Percentiles rank a stretch among this genome's conserved stretches.
phyloP scores from a whole-genome alignment of 2,113 vertebrate species.

The Aspidoscelis tigris region DNA sequence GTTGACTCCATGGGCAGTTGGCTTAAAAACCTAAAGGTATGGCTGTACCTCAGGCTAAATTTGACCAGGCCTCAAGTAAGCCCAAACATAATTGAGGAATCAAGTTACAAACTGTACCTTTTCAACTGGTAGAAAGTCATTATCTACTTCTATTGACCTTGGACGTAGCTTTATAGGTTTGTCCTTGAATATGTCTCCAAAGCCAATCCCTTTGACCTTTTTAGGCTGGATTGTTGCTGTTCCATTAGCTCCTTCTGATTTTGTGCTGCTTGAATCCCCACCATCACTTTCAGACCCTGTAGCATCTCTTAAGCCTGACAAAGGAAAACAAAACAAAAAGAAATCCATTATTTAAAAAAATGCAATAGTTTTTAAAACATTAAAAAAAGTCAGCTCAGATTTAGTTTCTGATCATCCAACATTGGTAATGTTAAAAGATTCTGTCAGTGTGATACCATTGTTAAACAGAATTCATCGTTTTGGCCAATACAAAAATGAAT shows the following conservation, averaged over 20 bases:
- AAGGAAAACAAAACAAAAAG: conserved; percentile 47
- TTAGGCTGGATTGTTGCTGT: conserved; percentile 91
- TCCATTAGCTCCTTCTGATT: conserved; percentile 89
- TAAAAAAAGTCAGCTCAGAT: background rate
- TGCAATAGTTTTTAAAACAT: conserved; percentile 2
- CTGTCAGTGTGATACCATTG: background rate
- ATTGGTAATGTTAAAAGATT: background rate
- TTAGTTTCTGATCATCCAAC: background rate
- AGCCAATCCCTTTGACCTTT: conserved; percentile 95
- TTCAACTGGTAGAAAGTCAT: conserved; percentile 80
- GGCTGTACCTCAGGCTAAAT: no score
- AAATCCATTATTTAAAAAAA: conserved; percentile 42
- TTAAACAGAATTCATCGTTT: background rate
- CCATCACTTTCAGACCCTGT: conserved; percentile 95
- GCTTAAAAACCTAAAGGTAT: no score
- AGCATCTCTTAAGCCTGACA: conserved; percentile 89
- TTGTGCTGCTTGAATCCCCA: conserved; percentile 86
- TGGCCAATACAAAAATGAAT: background rate
- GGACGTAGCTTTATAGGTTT: conserved; percentile 95
- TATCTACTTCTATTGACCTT: conserved; percentile 91
- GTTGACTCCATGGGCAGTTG: no score
- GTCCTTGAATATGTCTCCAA: conserved; percentile 98
- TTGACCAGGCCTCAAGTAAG: background rate
- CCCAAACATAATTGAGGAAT: conserved; percentile 35
- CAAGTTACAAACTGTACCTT: conserved; percentile 80